A percentile compares a stretch with the other conserved stretches of the same genome.
phyloP scores from a whole-genome alignment of 2,797 vertebrate genomes.

The Hylomyscus alleni region DNA sequence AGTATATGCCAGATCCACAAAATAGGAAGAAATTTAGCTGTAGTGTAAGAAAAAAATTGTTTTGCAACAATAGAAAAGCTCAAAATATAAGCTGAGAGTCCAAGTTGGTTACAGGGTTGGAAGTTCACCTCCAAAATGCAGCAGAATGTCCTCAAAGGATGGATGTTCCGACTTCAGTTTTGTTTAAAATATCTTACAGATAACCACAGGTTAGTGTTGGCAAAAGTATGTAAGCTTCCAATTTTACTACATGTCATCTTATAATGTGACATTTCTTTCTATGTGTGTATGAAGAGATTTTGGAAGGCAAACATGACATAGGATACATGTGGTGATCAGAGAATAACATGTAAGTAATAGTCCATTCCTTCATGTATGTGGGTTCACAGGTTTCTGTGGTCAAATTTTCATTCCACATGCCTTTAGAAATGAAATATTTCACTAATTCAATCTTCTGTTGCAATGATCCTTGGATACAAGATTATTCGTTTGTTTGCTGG shows the following conservation, averaged over 20 bases:
- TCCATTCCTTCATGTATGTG: neutral
- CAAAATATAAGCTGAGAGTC: neutral
- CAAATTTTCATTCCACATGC: rapidly evolving
- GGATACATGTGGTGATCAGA: neutral
- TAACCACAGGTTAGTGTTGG: neutral
- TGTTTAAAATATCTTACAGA: neutral
- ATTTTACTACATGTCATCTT: neutral
- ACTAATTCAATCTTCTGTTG: neutral
- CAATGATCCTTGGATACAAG: neutral
- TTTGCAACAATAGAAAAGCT: neutral
- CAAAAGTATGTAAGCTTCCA: neutral
- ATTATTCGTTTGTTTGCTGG: neutral
- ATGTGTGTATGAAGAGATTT: too few relatives aligned
- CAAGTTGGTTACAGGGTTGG: neutral
- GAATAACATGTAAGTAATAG: too few relatives aligned
- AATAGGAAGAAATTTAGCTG: neutral
- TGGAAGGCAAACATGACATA: neutral
- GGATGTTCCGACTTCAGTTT: neutral
- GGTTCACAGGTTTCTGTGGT: too few relatives aligned
- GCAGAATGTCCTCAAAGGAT: rapidly evolving
- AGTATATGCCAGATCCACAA: neutral
- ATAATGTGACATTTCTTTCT: neutral
- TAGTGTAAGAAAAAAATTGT: neutral
- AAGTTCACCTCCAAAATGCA: neutral
- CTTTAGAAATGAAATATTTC: neutral